Percentiles rank a stretch among this genome's conserved stretches.
Evolutionary conservation across 2,113 vertebrate species (phyloP).

Genomic region (Paradisaea rubra): DNA sequence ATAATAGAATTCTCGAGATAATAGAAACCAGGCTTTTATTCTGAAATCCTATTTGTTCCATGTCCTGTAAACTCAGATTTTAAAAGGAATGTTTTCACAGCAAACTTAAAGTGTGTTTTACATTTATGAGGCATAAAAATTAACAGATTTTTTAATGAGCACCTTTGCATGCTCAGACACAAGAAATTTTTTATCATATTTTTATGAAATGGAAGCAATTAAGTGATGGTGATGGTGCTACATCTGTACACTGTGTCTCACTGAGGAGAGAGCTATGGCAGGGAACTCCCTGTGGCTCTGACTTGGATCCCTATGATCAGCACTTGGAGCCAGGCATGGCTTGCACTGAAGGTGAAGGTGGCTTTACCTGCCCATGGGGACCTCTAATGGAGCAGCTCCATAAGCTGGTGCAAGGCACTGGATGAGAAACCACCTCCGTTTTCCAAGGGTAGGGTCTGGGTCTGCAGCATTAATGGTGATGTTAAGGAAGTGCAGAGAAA

Average conservation of each 20-base stretch:
- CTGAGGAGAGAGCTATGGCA: neutral
- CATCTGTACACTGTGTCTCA: neutral
- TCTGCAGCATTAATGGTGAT: neutral
- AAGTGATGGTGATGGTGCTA: neutral
- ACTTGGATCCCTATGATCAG: neutral
- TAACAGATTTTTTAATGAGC: neutral
- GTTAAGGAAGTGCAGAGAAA: neutral
- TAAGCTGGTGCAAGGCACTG: neutral
- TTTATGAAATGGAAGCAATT: neutral
- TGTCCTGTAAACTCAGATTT: constrained; percentile 4
- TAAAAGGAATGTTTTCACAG: constrained; percentile 1
- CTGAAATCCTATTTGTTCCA: neutral
- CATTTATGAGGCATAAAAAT: constrained; percentile 33
- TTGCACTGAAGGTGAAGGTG: neutral
- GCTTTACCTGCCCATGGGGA: neutral
- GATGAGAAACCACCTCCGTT: neutral
- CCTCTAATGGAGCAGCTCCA: neutral
- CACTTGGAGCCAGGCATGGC: neutral
- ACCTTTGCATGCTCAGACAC: neutral
- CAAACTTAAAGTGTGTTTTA: constrained; percentile 9
- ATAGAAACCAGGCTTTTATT: neutral
- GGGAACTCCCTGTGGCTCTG: neutral
- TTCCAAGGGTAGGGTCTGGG: neutral
- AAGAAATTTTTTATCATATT: neutral
- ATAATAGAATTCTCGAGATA: constrained; percentile 2